These are phyloP conservation scores for Neogobius melanostomus DNA, from an alignment of 2,113 vertebrate genomes.

Conservation along the genomic window DNA sequence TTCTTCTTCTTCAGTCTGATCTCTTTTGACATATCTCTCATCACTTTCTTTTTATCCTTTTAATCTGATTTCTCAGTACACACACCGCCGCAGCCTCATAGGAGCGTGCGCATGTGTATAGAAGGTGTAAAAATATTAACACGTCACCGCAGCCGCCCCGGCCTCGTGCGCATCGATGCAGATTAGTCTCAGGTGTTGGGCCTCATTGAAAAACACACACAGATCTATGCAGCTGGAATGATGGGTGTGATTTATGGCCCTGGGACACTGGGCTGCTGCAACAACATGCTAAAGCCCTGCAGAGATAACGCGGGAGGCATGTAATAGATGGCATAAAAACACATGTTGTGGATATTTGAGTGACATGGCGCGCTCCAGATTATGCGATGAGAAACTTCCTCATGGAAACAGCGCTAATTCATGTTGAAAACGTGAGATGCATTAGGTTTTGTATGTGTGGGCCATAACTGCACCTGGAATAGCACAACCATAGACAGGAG, in stretches of 20 bases:
- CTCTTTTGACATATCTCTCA: constrained; percentile 56
- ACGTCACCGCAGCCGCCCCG: constrained; percentile 55
- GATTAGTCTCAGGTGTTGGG: constrained; percentile 79
- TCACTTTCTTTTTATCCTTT: constrained; percentile 41
- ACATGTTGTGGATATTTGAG: constrained; percentile 44
- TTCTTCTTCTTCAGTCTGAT: constrained; percentile 39
- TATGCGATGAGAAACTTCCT: constrained; percentile 48
- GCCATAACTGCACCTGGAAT: constrained; percentile 46
- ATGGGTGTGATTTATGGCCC: constrained; percentile 73
- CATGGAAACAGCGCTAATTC: constrained; percentile 43
- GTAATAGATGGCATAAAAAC: constrained; percentile 30
- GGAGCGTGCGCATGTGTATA: constrained; percentile 2
- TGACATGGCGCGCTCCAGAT: constrained; percentile 52
- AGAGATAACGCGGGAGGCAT: constrained; percentile 58
- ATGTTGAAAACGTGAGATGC: constrained; percentile 42
- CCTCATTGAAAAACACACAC: constrained; percentile 36
- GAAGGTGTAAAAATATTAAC: constrained; percentile 70
- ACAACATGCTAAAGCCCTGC: constrained; percentile 55
- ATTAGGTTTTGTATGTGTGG: constrained; percentile 10
- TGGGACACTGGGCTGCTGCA: constrained; percentile 60
- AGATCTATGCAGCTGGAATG: constrained; percentile 20
- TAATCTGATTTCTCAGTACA: constrained; percentile 21
- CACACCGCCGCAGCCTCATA: background rate
- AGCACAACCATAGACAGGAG: constrained; percentile 33
- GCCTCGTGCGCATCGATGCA: constrained; percentile 54